A percentile compares a stretch with the other conserved stretches of the same genome.
Conservation (phyloP, 2,797 vertebrate genomes). For the Simalia tracyae region DNA sequence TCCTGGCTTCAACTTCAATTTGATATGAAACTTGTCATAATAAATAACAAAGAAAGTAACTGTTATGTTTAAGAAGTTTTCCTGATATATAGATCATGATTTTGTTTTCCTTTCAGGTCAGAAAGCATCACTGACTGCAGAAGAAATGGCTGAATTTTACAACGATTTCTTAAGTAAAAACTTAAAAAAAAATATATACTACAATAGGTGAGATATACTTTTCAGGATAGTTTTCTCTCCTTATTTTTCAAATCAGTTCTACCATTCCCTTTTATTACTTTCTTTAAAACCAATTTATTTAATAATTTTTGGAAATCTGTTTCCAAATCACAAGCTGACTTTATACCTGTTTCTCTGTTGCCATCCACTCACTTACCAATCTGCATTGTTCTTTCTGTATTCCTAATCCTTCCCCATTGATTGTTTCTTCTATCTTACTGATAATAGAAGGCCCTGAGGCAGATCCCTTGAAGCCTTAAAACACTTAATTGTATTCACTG, state of each 20-base stretch:
- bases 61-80: conserved; percentile 13
- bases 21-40: background rate
- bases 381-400: background rate
- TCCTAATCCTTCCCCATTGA: background rate
- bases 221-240: background rate
- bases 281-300: background rate
- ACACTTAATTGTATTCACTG: background rate
- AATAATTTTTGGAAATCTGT: background rate
- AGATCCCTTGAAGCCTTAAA: background rate
- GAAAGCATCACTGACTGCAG: conserved; percentile 78
- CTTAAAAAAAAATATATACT: conserved; percentile 81
- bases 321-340: background rate
- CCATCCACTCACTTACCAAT: no score
- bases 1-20: background rate
- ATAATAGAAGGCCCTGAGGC: background rate
- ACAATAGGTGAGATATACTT: conserved; percentile 85
- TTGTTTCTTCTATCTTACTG: background rate
- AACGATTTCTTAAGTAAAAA: conserved; percentile 91
- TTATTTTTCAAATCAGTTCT: background rate
- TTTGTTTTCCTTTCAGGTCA: conserved; percentile 77
- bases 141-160: conserved; percentile 96
- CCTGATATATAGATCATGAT: background rate
- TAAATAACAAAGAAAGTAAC: background rate
- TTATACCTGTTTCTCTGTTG: background rate
- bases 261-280: background rate